Evolutionary conservation across 2,888 invertebrate genomes (phyloP), one percentile per base, ranked within the genome.

Genomic region (Macaria notata): DNA sequence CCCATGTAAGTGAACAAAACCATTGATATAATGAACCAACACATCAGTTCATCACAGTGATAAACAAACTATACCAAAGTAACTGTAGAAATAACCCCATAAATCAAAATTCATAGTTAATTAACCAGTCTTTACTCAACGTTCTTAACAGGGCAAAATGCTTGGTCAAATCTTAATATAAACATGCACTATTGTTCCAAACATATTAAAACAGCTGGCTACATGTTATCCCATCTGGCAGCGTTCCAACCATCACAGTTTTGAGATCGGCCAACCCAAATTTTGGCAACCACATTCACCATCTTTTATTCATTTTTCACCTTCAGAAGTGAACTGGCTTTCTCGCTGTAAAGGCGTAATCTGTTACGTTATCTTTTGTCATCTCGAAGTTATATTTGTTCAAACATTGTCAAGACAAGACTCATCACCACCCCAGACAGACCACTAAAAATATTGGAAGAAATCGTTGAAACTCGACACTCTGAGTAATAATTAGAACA

Each of bases 201-300:
- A 54, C 59, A 56, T 54, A 59, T 62, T 61, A 54, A 54, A 57
- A 58, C 53, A 53, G 56, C 58, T 54, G 62, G 54, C 58, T 62
- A 59, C 45, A 44, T 53, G 62, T 62, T 64, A 63, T 55, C 60
- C 63, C 60, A 65, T 56, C 73, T 89, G 90, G 89, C 89, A 76
- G 51, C 48, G 45, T 9, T 81, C 87, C 88, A 89, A 83, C 63
- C 71, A 71, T 81, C 78, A 79, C 75, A 76, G 72, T 79, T 84
- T 81, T 76, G 66, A 76, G 71, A 78, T 75, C 68, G 69, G 74
- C 78, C 69, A 66, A 74, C 68, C 71, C 68, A 73, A 81, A 79
- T 75, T 86, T 90, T 90, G 89, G 90, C 89, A 89, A 70, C 80
- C 65, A 71, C 75, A 72, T 76, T 76, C 70, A 62, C 65, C n/a